Conservation (phyloP, 1,140 invertebrate species). For the Apocrypta bakeri region DNA sequence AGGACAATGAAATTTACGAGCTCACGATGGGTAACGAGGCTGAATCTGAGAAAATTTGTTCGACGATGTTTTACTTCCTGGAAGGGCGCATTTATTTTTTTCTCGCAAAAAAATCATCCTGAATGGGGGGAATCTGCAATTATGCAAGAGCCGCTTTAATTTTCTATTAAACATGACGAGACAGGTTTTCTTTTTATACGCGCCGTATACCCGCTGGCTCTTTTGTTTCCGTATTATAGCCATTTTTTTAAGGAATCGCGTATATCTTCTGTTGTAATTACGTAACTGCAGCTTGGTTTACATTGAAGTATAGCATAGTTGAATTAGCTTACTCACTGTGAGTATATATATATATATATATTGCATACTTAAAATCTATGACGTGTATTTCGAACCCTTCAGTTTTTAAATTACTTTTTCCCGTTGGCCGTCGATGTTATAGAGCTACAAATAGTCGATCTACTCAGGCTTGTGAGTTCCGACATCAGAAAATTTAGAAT, state of each 20-base stretch:
- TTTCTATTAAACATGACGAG: neutral
- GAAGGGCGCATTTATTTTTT: neutral
- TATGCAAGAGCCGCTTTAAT: neutral
- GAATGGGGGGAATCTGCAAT: neutral
- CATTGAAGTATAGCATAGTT: neutral
- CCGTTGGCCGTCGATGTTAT: neutral
- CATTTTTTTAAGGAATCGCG: too few species aligned
- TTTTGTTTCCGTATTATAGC: too few species aligned
- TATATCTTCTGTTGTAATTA: neutral
- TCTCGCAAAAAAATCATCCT: neutral
- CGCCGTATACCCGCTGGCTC: too few species aligned
- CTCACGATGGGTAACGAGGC: slow-evolving; percentile 46
- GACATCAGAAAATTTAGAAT: neutral
- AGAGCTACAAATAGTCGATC: neutral
- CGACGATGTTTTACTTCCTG: neutral
- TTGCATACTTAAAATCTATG: neutral
- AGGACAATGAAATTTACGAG: slow-evolving; percentile 51
- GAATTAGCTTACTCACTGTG: neutral
- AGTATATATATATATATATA: neutral
- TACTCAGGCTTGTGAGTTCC: too few species aligned
- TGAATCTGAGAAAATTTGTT: slow-evolving; percentile 47
- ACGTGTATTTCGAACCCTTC: neutral
- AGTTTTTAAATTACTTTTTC: neutral
- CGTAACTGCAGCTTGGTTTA: neutral
- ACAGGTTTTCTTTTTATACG: neutral